Evolutionary conservation across 2,113 vertebrate species (phyloP).

Genomic region (Siniperca chuatsi): DNA sequence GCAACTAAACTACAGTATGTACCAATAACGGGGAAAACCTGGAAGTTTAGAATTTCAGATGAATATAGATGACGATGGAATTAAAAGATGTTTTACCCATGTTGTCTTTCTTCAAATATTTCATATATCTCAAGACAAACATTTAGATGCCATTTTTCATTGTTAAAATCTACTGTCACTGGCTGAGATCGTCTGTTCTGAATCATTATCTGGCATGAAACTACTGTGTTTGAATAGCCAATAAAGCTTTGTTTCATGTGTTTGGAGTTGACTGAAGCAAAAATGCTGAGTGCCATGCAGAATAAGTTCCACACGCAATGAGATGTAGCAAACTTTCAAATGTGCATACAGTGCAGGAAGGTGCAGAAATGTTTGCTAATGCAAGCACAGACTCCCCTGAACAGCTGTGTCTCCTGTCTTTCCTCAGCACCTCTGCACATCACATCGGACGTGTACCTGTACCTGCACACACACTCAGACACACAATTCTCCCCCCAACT

Average conservation of each 20-base stretch:
- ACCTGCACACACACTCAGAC: neutral
- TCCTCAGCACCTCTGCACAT: conserved; percentile 61
- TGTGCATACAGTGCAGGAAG: conserved; percentile 65
- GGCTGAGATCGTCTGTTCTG: neutral
- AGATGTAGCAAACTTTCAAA: conserved; percentile 56
- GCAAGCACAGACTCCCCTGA: conserved; percentile 56
- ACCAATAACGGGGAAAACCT: neutral
- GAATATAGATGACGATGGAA: neutral
- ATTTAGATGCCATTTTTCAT: neutral
- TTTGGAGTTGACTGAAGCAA: conserved; percentile 30
- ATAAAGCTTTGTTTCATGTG: neutral
- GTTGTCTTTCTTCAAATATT: neutral
- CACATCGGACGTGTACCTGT: conserved; percentile 8
- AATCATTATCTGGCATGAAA: neutral
- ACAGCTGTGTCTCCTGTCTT: conserved; percentile 65
- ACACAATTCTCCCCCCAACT: neutral
- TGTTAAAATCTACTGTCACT: neutral
- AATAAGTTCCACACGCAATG: conserved; percentile 38
- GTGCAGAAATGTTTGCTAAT: conserved; percentile 54
- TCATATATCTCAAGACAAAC: neutral
- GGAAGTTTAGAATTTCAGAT: neutral
- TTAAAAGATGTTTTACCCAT: neutral
- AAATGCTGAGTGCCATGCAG: conserved; percentile 46
- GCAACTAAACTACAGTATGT: neutral
- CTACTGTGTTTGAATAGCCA: neutral